These are phyloP conservation scores for Beris morrisii DNA, from an alignment of 2,888 invertebrate genomes.

Conservation along the genomic window DNA sequence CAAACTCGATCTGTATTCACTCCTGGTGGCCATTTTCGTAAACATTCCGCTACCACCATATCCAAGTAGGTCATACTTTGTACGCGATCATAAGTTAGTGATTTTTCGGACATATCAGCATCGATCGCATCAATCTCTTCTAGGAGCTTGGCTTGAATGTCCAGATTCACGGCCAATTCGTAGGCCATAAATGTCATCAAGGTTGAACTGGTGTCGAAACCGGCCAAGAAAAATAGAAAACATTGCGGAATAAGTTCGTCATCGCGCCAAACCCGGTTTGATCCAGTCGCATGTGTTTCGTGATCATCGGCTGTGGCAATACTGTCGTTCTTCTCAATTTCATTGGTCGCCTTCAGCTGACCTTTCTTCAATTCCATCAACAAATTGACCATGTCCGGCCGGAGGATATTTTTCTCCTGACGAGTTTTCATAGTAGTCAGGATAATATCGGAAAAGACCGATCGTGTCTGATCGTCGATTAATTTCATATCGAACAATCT, in stretches of 20 bases:
- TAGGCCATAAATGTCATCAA: conserved; percentile 56
- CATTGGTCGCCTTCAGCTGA: background rate
- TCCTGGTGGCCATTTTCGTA: conserved; percentile 59
- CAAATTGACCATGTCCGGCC: conserved; percentile 23
- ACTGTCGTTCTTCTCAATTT: conserved; percentile 3
- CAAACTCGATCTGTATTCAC: conserved; percentile 58
- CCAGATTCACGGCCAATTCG: conserved; percentile 59
- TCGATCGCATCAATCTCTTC: conserved; percentile 58
- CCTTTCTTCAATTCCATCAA: conserved; percentile 16
- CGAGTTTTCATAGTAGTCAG: background rate
- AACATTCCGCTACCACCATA: conserved; percentile 62
- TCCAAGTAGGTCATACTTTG: conserved; percentile 64
- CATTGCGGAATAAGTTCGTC: conserved; percentile 42
- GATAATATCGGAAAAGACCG: conserved; percentile 5
- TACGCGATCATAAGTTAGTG: conserved; percentile 59
- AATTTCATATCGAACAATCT: conserved; percentile 9
- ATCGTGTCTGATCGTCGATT: background rate
- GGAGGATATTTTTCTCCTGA: background rate
- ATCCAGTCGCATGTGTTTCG: background rate
- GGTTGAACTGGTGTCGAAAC: conserved; percentile 57
- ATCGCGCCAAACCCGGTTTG: conserved; percentile 28
- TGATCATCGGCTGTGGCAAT: conserved; percentile 6
- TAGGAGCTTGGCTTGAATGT: conserved; percentile 58
- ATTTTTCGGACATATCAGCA: conserved; percentile 49
- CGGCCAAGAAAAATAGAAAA: conserved; percentile 57